These are phyloP conservation scores for Lamprotornis superbus DNA, from an alignment of 2,113 vertebrate genomes.

Conservation along the genomic window DNA sequence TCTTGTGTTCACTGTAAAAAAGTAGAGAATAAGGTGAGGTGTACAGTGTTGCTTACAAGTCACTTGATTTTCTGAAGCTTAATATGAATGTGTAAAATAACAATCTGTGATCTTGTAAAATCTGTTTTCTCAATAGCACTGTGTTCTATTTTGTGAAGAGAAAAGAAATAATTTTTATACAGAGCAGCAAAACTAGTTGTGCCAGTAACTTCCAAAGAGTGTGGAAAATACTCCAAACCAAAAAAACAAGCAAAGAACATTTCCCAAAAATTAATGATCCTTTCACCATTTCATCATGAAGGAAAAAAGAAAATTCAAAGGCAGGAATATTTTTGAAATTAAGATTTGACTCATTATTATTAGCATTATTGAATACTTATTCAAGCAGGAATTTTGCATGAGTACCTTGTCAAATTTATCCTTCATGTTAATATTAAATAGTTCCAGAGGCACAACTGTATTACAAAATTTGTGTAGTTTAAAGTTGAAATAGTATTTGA, in stretches of 20 bases:
- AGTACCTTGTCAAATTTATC: neutral
- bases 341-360: neutral
- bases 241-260: fast-evolving
- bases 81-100: neutral
- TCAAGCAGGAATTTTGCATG: neutral
- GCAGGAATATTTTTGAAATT: neutral
- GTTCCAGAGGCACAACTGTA: neutral
- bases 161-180: neutral
- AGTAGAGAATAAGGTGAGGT: neutral
- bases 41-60: neutral
- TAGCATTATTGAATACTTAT: neutral
- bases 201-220: neutral
- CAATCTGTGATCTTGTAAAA: neutral
- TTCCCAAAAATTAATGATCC: neutral
- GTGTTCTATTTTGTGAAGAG: neutral
- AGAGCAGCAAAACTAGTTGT: neutral
- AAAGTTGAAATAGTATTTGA: neutral
- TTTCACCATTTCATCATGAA: neutral
- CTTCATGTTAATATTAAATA: neutral
- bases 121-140: neutral
- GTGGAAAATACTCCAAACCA: neutral
- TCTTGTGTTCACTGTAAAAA: neutral
- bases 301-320: neutral
- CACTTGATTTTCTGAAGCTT: neutral
- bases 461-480: neutral